These are phyloP conservation scores for Cinclus mexicanus DNA, from an alignment of 2,113 vertebrate species.

Conservation along the genomic window DNA sequence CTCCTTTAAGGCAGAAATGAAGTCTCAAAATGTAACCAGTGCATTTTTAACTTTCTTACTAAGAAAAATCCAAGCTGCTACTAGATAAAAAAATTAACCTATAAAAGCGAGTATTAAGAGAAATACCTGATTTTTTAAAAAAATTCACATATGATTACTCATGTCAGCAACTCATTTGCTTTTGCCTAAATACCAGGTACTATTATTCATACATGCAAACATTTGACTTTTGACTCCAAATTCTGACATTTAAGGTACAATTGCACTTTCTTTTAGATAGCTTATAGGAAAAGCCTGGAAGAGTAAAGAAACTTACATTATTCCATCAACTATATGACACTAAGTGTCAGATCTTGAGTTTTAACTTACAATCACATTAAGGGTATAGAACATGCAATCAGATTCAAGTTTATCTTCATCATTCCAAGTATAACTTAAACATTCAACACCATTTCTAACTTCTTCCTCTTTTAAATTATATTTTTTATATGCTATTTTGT, in stretches of 20 bases:
- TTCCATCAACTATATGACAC: background rate
- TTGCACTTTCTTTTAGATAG: slow-evolving; percentile 45
- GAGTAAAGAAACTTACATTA: slow-evolving; percentile 14
- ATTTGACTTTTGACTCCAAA: background rate
- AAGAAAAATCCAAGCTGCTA: slow-evolving; percentile 36
- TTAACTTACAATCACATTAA: slow-evolving; percentile 2
- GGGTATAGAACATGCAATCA: background rate
- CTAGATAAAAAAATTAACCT: background rate
- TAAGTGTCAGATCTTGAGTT: background rate
- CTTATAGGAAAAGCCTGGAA: background rate
- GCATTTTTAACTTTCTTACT: slow-evolving; percentile 27
- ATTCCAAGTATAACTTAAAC: background rate
- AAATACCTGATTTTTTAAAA: slow-evolving; percentile 27
- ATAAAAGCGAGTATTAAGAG: slow-evolving; percentile 1
- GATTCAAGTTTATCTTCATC: background rate
- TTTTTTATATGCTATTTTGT: background rate
- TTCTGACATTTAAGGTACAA: slow-evolving; percentile 17
- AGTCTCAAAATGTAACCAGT: slow-evolving; percentile 42
- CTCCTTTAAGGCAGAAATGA: slow-evolving; percentile 33
- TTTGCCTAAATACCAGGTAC: slow-evolving; percentile 30
- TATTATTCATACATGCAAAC: slow-evolving; percentile 8
- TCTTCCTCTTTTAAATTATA: background rate
- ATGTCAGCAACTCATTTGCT: background rate
- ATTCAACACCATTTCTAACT: slow-evolving; percentile 3
- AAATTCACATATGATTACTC: background rate